Percentiles rank a stretch among this genome's conserved stretches.
Conservation (phyloP, 2,797 vertebrate genomes). For the Gila robusta region DNA sequence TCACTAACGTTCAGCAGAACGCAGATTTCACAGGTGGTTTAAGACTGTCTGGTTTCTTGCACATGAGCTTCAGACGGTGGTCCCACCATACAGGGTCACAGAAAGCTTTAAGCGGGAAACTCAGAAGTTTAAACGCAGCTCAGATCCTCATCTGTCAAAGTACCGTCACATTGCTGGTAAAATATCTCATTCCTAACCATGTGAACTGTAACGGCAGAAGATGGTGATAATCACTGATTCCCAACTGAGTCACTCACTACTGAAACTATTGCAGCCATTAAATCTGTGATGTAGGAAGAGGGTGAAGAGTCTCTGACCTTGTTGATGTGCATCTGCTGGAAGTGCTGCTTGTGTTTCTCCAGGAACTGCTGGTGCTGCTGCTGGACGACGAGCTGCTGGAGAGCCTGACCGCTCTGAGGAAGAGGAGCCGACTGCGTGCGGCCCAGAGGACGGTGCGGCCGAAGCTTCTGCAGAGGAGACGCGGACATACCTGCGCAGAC, state of each 20-base stretch:
- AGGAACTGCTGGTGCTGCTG: conserved; percentile 99
- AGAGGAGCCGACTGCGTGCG: conserved; percentile 96
- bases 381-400: conserved; percentile 98
- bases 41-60: too few relatives aligned
- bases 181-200: neutral
- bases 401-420: conserved; percentile 93
- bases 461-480: conserved; percentile 92
- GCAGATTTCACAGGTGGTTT: neutral
- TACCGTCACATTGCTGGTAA: neutral
- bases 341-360: conserved; percentile 99
- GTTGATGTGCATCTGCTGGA: conserved; percentile 95
- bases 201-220: neutral
- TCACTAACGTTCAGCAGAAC: neutral
- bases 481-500: conserved; percentile 81
- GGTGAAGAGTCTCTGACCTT: conserved; percentile 79
- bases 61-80: neutral
- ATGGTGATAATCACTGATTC: neutral
- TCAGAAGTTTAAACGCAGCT: neutral
- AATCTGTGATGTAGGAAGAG: neutral
- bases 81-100: too few relatives aligned
- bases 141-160: neutral
- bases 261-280: neutral
- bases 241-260: neutral
- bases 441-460: conserved; percentile 93
- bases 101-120: neutral